Percentiles rank a stretch among this genome's conserved stretches.
phyloP scores from a whole-genome alignment of 2,797 vertebrate species.

The Mastacembelus armatus region DNA sequence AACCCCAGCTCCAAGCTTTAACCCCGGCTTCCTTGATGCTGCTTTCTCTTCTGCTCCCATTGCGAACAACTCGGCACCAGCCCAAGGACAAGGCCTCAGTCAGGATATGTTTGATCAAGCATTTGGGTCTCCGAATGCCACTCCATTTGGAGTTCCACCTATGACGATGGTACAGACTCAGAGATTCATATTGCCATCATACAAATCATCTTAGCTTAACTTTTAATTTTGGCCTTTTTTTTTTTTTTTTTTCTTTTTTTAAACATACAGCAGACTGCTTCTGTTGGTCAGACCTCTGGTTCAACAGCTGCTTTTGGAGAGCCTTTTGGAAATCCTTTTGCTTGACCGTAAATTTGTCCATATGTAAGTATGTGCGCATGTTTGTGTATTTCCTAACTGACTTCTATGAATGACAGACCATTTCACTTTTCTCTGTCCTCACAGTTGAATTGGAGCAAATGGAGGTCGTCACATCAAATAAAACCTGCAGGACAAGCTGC shows the following conservation, averaged over 20 bases:
- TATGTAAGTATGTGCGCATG: conserved; percentile 32
- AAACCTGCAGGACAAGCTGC: conserved; percentile 52
- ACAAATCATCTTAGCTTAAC: background rate
- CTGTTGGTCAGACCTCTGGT: conserved; percentile 65
- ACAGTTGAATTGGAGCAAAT: conserved; percentile 44
- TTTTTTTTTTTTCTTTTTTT: no score
- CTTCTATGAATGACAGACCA: background rate
- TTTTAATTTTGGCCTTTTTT: background rate
- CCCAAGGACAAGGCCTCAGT: conserved; percentile 36
- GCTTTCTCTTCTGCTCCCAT: conserved; percentile 68
- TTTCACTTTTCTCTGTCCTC: background rate
- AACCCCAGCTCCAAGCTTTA: conserved; percentile 42
- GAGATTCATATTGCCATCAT: background rate
- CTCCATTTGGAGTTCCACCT: conserved; percentile 77
- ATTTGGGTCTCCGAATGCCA: conserved; percentile 77
- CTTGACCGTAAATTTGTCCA: conserved; percentile 73
- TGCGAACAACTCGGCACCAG: conserved; percentile 43
- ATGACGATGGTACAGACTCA: conserved; percentile 77
- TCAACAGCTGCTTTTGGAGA: conserved; percentile 82
- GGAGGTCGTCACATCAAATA: conserved; percentile 34
- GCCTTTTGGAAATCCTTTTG: conserved; percentile 91
- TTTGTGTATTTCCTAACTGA: background rate
- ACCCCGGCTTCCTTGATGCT: conserved; percentile 59
- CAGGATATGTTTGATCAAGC: conserved; percentile 86
- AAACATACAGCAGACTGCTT: conserved; percentile 42